Evolutionary conservation across 2,888 invertebrate species (phyloP).

Genomic region (Microctonus aethiopoides): DNA sequence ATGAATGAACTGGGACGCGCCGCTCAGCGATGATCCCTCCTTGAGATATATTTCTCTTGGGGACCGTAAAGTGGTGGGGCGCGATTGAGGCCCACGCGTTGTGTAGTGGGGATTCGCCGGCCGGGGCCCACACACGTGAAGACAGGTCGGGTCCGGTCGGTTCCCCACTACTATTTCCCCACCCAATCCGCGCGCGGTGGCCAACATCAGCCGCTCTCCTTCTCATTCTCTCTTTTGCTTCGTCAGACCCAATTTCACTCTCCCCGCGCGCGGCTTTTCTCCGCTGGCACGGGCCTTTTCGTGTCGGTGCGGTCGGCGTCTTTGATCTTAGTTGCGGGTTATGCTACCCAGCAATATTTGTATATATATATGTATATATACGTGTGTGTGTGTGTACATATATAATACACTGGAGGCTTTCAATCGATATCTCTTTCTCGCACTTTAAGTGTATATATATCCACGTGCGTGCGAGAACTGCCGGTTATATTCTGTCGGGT

Average conservation of each 20-base stretch:
- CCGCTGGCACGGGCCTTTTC: conserved; percentile 33
- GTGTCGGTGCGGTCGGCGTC: conserved; percentile 21
- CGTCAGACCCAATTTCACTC: background rate
- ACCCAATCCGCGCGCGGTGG: too few species aligned
- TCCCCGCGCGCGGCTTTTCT: conserved; percentile 12
- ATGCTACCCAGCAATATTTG: conserved; percentile 19
- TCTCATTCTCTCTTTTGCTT: background rate
- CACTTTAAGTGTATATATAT: conserved; percentile 12
- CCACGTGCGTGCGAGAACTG: conserved; percentile 13
- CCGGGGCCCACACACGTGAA: conserved; percentile 35
- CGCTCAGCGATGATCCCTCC: conserved; percentile 38
- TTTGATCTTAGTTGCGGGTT: conserved; percentile 33
- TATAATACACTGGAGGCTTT: conserved; percentile 1
- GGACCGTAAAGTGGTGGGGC: conserved; percentile 13
- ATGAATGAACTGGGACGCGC: conserved; percentile 42
- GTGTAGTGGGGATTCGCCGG: conserved; percentile 9
- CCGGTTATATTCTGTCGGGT: conserved; percentile 16
- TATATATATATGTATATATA: background rate
- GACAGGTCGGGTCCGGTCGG: conserved; percentile 28
- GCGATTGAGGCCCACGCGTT: conserved; percentile 17
- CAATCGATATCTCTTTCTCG: conserved; percentile 1
- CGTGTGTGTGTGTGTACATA: too few species aligned
- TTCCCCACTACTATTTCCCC: background rate
- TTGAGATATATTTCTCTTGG: conserved; percentile 39
- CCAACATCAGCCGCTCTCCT: too few species aligned